Percentiles rank a stretch among this genome's conserved stretches.
Conservation (phyloP, 2,797 vertebrate genomes). For the Chiropotes sagulatus region DNA sequence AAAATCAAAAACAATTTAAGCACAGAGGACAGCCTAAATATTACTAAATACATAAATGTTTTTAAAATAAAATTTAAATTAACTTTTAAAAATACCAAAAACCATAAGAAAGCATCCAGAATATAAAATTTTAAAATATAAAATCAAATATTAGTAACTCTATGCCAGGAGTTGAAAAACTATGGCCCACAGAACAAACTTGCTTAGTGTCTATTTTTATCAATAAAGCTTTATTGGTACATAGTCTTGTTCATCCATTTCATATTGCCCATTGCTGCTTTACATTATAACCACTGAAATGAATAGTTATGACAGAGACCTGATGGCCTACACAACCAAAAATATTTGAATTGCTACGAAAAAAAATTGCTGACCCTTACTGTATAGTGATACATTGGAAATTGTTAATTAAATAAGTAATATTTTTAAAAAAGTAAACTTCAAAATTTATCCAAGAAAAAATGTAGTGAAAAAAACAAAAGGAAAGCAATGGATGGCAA, state of each 20-base stretch:
- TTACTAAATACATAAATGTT: not conserved
- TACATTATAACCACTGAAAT: not conserved
- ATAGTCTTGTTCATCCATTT: not conserved
- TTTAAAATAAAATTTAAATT: not conserved
- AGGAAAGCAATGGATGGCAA: not conserved
- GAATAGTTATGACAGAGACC: too few relatives aligned
- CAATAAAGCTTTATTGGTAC: not conserved
- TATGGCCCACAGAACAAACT: fast-evolving
- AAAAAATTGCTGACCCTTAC: not conserved
- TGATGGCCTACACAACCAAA: not conserved
- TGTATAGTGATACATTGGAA: not conserved
- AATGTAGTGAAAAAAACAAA: not conserved
- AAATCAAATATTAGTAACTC: not conserved
- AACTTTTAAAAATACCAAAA: not conserved
- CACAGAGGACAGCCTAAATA: not conserved
- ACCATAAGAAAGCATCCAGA: not conserved
- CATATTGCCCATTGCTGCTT: not conserved
- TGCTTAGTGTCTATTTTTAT: not conserved
- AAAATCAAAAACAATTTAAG: not conserved
- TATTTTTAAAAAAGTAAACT: not conserved
- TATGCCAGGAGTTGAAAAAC: not conserved
- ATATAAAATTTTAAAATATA: not conserved
- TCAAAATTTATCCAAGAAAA: not conserved
- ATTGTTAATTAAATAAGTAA: not conserved
- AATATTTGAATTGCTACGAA: not conserved